Evolutionary conservation across 1,140 invertebrate genomes (phyloP).

Genomic region (Brachionus sp.): DNA sequence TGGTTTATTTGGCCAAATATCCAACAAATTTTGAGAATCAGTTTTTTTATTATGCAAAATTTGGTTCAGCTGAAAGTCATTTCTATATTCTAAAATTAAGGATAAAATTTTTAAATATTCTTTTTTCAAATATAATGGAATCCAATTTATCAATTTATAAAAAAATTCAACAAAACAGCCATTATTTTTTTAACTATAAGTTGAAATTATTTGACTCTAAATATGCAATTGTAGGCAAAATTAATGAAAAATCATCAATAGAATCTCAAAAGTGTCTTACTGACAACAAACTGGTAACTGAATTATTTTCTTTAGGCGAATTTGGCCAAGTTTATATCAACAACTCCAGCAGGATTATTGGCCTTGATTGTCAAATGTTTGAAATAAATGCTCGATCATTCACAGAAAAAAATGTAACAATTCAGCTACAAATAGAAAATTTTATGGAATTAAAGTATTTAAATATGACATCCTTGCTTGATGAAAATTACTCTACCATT

Average conservation of each 20-base stretch:
- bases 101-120: background rate
- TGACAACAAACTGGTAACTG: background rate
- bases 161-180: background rate
- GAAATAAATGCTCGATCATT: background rate
- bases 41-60: background rate
- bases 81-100: background rate
- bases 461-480: background rate
- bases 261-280: background rate
- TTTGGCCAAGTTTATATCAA: background rate
- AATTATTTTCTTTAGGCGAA: background rate
- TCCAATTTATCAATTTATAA: background rate
- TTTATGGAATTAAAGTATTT: background rate
- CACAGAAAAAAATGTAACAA: background rate
- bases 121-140: background rate
- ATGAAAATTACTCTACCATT: background rate
- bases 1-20: background rate
- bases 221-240: background rate
- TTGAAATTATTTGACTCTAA: background rate
- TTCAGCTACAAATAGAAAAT: background rate
- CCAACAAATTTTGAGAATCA: background rate
- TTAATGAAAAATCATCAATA: background rate
- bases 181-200: background rate
- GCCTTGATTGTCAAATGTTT: background rate
- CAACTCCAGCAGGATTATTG: background rate
- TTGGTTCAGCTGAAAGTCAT: background rate